Evolutionary conservation across 2,113 vertebrate genomes (phyloP), one percentile per base, ranked within the genome.

Genomic region (Entelurus aequoreus): DNA sequence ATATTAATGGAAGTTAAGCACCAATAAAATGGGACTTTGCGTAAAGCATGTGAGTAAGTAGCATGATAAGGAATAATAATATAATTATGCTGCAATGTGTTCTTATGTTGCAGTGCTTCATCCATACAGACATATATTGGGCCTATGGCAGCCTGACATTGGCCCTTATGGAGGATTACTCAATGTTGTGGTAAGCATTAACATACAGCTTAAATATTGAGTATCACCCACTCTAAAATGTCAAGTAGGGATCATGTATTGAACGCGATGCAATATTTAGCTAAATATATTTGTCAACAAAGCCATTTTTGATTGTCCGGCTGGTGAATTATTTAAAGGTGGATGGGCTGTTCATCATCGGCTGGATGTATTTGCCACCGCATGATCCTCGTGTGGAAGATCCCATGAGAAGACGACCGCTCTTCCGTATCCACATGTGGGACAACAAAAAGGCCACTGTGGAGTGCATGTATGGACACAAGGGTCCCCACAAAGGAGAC

Each of bases 391-490:
- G 95, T 0, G 97, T 99, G 57, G 94, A 97, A 4, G 95, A 98
- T 78, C 93, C 95, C 0, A 98, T 99, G 96, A 90, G 97, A 3
- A 93, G 94, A 78, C 93, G 97, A 13, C 97, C 97, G 1, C 91
- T 98, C 36, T 99, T 99, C 78, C 92, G 95, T 62, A 93, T 98
- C 65, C 94, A 96, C 61, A 84, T 98, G 65, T 94, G 90, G 94
- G 95, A 97, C 81, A 92, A 87, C 81, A 90, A 91, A 62, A 89
- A 91, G 8, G 94, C 97, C 14, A 92, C 92, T 0, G 95, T 99
- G 16, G 95, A 99, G 87, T 99, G 97, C 15, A 99, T 99, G 97
- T 99, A 99, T 0, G 97, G 97, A 46, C 95, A 98, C 73, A 94
- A 93, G 54, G 97, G 97, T 2, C 95, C 97, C 15, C 97, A 99